Evolutionary conservation across 2,888 invertebrate species (phyloP).

Genomic region (Aphodius sticticus): DNA sequence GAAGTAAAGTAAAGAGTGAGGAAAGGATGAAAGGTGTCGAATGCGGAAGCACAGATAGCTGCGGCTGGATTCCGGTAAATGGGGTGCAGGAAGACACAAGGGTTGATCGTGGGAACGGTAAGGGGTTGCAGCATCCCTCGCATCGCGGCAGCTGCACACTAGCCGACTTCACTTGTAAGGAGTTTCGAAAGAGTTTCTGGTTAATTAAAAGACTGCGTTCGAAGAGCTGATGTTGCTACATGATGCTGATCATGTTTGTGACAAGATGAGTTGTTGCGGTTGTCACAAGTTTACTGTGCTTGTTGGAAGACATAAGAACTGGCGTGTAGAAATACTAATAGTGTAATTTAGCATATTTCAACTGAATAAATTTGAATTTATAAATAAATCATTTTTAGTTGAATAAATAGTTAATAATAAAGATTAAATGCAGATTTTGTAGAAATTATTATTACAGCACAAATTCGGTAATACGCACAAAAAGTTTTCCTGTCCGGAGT

Average conservation of each 20-base stretch:
- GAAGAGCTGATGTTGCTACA: slow-evolving; percentile 6
- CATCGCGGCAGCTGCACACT: slow-evolving; percentile 20
- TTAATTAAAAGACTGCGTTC: slow-evolving; percentile 17
- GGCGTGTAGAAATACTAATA: too few relatives aligned
- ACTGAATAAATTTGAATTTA: too few relatives aligned
- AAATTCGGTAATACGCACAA: too few relatives aligned
- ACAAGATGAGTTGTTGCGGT: neutral
- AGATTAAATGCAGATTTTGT: too few relatives aligned
- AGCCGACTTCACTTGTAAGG: slow-evolving; percentile 15
- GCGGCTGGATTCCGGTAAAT: slow-evolving; percentile 58
- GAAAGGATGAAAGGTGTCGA: slow-evolving; percentile 49
- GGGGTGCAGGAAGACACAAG: slow-evolving; percentile 53
- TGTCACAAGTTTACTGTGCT: too few relatives aligned
- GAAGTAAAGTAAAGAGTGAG: slow-evolving; percentile 14
- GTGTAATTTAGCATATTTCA: too few relatives aligned
- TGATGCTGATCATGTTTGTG: slow-evolving; percentile 10
- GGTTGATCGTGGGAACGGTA: slow-evolving; percentile 58
- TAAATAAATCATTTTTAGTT: too few relatives aligned
- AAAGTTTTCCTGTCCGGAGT: too few relatives aligned
- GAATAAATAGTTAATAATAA: too few relatives aligned
- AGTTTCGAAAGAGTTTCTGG: slow-evolving; percentile 5
- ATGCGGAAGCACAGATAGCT: slow-evolving; percentile 57
- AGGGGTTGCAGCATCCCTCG: slow-evolving; percentile 49
- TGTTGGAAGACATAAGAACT: too few relatives aligned
- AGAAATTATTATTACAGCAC: too few relatives aligned